A percentile compares a stretch with the other conserved stretches of the same genome.
These are phyloP conservation scores for Phacellophora camtschatica DNA, from an alignment of 30 jellyfish, hydroid and myxozoan genomes.

Conservation along the genomic window DNA sequence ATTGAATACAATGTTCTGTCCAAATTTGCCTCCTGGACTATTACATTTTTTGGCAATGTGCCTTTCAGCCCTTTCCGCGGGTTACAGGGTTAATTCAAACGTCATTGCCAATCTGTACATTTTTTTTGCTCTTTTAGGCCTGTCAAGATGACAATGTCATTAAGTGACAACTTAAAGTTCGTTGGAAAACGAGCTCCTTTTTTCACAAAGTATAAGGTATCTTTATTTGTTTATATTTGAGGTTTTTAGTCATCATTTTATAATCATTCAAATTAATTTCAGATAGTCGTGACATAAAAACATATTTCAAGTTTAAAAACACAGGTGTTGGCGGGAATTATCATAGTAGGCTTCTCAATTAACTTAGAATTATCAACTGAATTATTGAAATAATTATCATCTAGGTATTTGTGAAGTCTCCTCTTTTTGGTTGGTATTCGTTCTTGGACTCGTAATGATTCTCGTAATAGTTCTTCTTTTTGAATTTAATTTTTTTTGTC, in stretches of 20 bases:
- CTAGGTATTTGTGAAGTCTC: no score
- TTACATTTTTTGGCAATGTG: background rate
- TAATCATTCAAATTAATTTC: background rate
- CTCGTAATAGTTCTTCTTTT: no score
- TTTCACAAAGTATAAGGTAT: slow-evolving; percentile 32
- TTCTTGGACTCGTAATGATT: no score
- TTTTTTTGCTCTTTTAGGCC: slow-evolving; percentile 23
- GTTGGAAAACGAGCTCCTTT: slow-evolving; percentile 54
- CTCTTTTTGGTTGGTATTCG: no score
- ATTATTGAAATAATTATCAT: no score
- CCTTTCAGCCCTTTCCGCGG: background rate
- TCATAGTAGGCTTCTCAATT: no score
- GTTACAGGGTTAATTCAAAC: background rate
- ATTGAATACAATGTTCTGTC: no score
- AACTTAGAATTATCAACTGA: no score
- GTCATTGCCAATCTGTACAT: background rate
- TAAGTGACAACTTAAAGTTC: slow-evolving; percentile 1
- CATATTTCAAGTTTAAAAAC: no score
- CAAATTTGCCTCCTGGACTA: no score
- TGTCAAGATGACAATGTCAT: slow-evolving; percentile 27
- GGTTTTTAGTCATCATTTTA: background rate
- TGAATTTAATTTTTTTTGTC: no score
- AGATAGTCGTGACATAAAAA: background rate
- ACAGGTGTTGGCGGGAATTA: no score
- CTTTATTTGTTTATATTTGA: background rate